These are phyloP conservation scores for Calcarius ornatus DNA, from an alignment of 2,113 vertebrate genomes.

Conservation along the genomic window DNA sequence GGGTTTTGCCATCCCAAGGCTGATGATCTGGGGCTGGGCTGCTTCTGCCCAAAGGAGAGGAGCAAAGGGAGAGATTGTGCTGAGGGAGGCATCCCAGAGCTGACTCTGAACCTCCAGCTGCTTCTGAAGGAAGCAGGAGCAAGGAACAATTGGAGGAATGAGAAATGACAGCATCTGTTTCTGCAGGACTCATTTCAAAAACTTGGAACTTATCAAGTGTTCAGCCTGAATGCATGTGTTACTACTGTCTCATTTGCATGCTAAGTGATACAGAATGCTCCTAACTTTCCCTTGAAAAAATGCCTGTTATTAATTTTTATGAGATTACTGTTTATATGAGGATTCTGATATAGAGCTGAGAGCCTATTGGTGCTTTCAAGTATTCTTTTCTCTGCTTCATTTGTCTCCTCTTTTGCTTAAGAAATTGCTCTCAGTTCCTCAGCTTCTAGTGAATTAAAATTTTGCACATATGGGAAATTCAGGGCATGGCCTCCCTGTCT, in stretches of 20 bases:
- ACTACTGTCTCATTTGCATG: neutral
- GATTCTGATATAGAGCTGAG: neutral
- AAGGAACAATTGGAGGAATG: neutral
- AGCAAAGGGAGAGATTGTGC: neutral
- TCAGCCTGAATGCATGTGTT: neutral
- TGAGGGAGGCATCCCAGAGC: neutral
- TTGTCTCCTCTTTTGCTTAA: neutral
- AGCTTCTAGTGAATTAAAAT: neutral
- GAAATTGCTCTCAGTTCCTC: neutral
- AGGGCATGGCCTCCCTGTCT: neutral
- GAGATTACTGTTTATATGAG: neutral
- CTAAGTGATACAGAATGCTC: neutral
- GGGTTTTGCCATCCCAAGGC: neutral
- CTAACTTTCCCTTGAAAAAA: neutral
- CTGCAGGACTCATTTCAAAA: neutral
- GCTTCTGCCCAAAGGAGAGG: neutral
- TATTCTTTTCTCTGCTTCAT: neutral
- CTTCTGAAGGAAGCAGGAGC: neutral
- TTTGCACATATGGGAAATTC: neutral
- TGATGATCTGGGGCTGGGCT: neutral
- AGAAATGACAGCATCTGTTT: neutral
- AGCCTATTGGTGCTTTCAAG: neutral
- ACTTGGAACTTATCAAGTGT: neutral
- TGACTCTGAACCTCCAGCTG: neutral
- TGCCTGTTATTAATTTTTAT: neutral